Conservation (phyloP, 2,113 vertebrate species). For the Symphodus melops region DNA sequence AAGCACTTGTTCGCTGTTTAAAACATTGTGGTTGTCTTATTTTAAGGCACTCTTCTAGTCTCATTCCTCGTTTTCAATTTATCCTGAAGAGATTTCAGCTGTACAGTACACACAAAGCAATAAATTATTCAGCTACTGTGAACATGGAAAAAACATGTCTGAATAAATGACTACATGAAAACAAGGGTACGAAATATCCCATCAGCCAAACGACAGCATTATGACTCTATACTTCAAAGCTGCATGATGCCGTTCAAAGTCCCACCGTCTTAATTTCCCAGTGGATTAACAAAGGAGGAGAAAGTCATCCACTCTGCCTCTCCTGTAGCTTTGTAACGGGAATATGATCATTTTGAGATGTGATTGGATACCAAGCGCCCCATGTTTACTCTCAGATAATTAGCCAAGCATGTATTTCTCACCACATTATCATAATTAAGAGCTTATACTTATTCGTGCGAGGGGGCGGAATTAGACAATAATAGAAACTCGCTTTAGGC, state of each 20-base stretch:
- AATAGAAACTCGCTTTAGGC: conserved; percentile 49
- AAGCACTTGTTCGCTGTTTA: conserved; percentile 20
- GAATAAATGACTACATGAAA: conserved; percentile 67
- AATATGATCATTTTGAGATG: conserved; percentile 49
- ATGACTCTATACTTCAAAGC: conserved; percentile 21
- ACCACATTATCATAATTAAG: conserved; percentile 58
- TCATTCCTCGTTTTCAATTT: conserved; percentile 38
- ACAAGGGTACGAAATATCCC: conserved; percentile 40
- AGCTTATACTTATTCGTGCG: conserved; percentile 69
- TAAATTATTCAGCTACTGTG: conserved; percentile 72
- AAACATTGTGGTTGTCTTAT: conserved; percentile 51
- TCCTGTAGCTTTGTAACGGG: conserved; percentile 39
- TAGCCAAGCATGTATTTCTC: conserved; percentile 62
- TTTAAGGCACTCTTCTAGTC: conserved; percentile 46
- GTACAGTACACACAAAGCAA: conserved; percentile 37
- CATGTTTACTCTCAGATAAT: conserved; percentile 67
- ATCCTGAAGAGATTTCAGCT: conserved; percentile 54
- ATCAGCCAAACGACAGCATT: conserved; percentile 14
- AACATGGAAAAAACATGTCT: conserved; percentile 65
- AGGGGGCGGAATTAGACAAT: conserved; percentile 46
- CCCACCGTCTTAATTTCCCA: conserved; percentile 51
- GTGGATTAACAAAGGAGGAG: conserved; percentile 26
- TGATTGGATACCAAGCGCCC: conserved; percentile 53
- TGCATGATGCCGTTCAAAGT: conserved; percentile 19
- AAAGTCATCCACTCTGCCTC: conserved; percentile 24